Evolutionary conservation across 30 jellyfish, hydroid and myxozoan species (phyloP), one percentile per base, ranked within the genome.

Genomic region (Chrysaora quinquecirrha): DNA sequence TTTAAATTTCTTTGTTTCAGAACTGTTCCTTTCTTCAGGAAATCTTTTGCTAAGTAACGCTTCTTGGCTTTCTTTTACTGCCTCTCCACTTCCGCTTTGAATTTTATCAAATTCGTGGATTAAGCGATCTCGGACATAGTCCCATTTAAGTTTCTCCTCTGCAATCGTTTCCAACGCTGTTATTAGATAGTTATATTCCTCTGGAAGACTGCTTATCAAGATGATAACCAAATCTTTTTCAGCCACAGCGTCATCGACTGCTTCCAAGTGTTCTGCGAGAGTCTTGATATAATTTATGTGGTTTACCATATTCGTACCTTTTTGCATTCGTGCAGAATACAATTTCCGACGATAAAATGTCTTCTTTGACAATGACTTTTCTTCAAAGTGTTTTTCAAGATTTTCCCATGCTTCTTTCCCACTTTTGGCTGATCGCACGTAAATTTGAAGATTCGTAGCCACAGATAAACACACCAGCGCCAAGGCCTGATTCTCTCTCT

Each of bases 331-430:
- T 16, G 94, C 73, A 1, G 88, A 49, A 73, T 62, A 58, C 12
- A 83, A 47, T 54, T 70, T 38, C 1, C 87, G 66, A 19, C 86
- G 87, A 34, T 48, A 68, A 47, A 28, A 70, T 48, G 70, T 32
- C 43, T 82, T 82, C 2, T 43, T 18, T 1, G 76, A 31, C 52
- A 82, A 30, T 1, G 93, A 2, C 34, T 82, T 82, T 33, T 66
- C 48, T 30, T 82, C 87, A 66, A 82, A 68, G 48, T 82, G 93
- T 30, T 50, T 71, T 30, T 47, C 87, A 20, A 70, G 32, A 54
- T 50, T 82, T 1, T 34, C 48, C 87, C 93, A 82, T 24, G 93
- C 93, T 1, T 70, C 87, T 60, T 34, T 69, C 9, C 88, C 88
- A 1, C 68, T 82, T 22, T 25, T 46, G 22, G 71, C 81, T 18